Base-by-base conservation (phyloP, 2,888 invertebrate genomes). In the Fragum fragum region DNA sequence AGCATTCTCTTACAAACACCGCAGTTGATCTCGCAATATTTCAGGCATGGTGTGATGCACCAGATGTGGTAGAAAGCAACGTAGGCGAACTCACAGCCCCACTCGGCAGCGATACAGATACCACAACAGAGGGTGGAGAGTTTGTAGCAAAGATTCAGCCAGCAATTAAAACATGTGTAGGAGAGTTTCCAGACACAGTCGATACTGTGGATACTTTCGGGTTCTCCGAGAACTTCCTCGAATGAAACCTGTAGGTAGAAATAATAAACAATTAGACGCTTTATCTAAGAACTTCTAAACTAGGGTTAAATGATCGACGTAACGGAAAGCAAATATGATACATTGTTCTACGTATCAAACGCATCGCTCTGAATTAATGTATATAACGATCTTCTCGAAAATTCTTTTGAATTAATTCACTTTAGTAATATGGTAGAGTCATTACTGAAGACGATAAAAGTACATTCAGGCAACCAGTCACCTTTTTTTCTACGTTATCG, bases 121-220 rank as follows among this genome's bases (percentile, higher is more conserved):
- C 96, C 97, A 7, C 96, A 95, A 32, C 97, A 89, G 69, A 97
- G 96, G 0, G 96, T 96, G 55, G 97, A 95, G 68, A 96, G 92
- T 16, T 96, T 96, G 95, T 97, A 97, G 93, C 97, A 97, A 93
- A 96, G 96, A 92, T 96, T 96, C 87, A 96, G 95, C 39, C 97
- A 96, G 88, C 96, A 95, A 68, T 95, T 95, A 95, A 97, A 97
- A 93, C 97, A 90, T 5, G 66, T 79, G 90, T 96, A 95, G 90
- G 96, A 96, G 61, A 96, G 94, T 21, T 96, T 95, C 97, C 97
- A 97, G 63, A 96, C 96, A 94, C 97, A 97, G 92, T 97, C 96
- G 0, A 97, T 87, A 79, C 90, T 90, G 84, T 90, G 92, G 39
- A 88, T 86, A 26, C 91, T 91, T 28, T 91, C 91, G 6, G 92